Base-by-base conservation (phyloP, 2,797 vertebrate species). In the Microchirus variegatus region DNA sequence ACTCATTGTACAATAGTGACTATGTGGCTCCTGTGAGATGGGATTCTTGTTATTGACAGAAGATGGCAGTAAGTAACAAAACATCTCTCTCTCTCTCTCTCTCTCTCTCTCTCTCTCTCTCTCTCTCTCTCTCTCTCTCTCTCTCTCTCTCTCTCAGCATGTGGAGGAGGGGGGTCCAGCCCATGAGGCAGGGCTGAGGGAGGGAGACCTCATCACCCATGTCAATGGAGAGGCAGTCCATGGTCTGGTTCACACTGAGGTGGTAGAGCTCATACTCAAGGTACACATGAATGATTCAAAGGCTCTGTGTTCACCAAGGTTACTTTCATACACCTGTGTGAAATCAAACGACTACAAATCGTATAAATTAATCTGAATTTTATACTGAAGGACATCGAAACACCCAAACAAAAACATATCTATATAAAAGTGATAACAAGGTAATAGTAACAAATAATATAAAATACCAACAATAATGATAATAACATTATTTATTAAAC, bases 211-310 rank as follows among this genome's bases (percentile, higher is more conserved):
- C 78, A 98, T 99, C 90, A 99, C 97, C 2, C 96, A 98, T 0
- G 96, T 99, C 59, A 99, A 99, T 1, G 97, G 97, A 10, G 97
- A 99, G 63, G 83, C 95, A 0, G 97, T 99, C 26, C 95, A 99
- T 0, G 97, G 97, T 5, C 92, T 99, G 79, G 96, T 99, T 42
- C 97, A 99, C 87, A 99, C 97, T 0, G 97, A 99, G 62, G 97
- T 99, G 84, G 97, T 99, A 78, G 95, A 98, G 86, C 93, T 98
- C 55, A 93, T 99, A n/a, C 91, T 99, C 37, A 99, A 98, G 97
- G 97, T 98, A 31, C 26, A 31, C 26, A 31, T 31, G 31, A 31
- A 31, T 31, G 8, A 31, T 31, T 31, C 31, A 31, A 31, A 31
- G 16, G 16, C 17, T 19, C 45, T 19, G 16, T 13, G 16, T 11